A percentile compares a stretch with the other conserved stretches of the same genome.
Evolutionary conservation across 2,888 invertebrate species (phyloP).

Genomic region (Resseliella maxima): DNA sequence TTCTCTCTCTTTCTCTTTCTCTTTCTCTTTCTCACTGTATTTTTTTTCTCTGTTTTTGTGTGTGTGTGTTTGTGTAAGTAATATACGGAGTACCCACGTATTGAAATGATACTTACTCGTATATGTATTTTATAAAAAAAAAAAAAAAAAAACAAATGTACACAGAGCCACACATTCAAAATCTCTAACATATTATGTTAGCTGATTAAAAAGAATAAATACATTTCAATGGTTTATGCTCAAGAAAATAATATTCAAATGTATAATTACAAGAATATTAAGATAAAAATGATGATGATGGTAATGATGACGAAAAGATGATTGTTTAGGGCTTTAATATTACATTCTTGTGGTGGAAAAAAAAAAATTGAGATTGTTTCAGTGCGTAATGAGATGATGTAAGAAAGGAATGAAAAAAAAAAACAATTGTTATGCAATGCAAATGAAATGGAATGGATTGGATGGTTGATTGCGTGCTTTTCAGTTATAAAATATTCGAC

Average conservation of each 20-base stretch:
- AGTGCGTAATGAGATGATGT: not conserved
- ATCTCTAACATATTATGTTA: not conserved
- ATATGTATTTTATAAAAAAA: not conserved
- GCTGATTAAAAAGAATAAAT: not conserved
- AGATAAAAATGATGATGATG: not conserved
- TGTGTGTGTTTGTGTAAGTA: too few relatives aligned
- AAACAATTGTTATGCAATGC: not conserved
- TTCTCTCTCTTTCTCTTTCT: too few relatives aligned
- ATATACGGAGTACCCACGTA: not conserved
- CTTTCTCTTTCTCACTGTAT: too few relatives aligned
- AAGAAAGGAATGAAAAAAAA: too few relatives aligned
- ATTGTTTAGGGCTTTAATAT: not conserved
- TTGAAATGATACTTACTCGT: conserved; percentile 28
- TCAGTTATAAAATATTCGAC: not conserved
- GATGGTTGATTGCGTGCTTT: not conserved
- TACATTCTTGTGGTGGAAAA: not conserved
- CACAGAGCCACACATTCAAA: not conserved
- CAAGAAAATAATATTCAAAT: conserved; percentile 1
- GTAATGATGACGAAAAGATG: not conserved
- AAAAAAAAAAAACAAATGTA: not conserved
- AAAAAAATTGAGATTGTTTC: not conserved
- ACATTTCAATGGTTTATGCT: not conserved
- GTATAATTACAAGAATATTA: not conserved
- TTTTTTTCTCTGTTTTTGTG: not conserved
- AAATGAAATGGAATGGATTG: not conserved